These are phyloP conservation scores for Drosophila pectinifera DNA, from an alignment of 1,140 invertebrate species.

Conservation along the genomic window DNA sequence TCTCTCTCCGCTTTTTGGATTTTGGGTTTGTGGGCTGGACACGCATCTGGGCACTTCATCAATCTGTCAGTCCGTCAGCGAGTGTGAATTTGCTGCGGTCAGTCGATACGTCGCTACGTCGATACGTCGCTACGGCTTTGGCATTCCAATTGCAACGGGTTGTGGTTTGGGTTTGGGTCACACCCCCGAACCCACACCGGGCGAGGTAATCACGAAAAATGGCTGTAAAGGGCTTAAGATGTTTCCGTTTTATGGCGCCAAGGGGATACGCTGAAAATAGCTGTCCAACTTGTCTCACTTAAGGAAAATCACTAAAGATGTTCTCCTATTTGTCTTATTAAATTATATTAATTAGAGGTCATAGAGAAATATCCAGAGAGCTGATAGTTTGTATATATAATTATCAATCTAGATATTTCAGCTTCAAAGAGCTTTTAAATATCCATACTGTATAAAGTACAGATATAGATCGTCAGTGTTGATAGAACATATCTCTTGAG, in stretches of 20 bases:
- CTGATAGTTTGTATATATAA: not conserved
- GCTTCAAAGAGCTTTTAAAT: not conserved
- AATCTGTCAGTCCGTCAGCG: slow-evolving; percentile 44
- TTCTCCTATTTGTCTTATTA: no score
- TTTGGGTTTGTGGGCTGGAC: slow-evolving; percentile 22
- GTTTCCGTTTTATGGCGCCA: slow-evolving; percentile 3
- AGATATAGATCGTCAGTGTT: no score
- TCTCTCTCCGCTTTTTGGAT: slow-evolving; percentile 19
- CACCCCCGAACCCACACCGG: slow-evolving; percentile 1
- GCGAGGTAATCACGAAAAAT: slow-evolving; percentile 13
- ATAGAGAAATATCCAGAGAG: not conserved
- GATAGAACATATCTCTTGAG: no score
- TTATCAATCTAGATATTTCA: not conserved
- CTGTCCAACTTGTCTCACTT: slow-evolving; percentile 5
- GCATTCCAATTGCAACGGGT: slow-evolving; percentile 34
- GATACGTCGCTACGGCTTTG: slow-evolving; percentile 35
- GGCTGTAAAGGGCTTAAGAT: slow-evolving; percentile 12
- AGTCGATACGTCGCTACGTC: slow-evolving; percentile 42
- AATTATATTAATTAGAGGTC: no score
- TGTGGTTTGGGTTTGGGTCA: slow-evolving; percentile 53
- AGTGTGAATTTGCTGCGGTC: slow-evolving; percentile 46
- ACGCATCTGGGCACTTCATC: slow-evolving; percentile 49
- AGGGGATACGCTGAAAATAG: not conserved
- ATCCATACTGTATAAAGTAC: no score
- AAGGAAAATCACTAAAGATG: no score